Evolutionary conservation across 2,888 invertebrate species (phyloP).

Genomic region (Mesorhabditis spiculigera): DNA sequence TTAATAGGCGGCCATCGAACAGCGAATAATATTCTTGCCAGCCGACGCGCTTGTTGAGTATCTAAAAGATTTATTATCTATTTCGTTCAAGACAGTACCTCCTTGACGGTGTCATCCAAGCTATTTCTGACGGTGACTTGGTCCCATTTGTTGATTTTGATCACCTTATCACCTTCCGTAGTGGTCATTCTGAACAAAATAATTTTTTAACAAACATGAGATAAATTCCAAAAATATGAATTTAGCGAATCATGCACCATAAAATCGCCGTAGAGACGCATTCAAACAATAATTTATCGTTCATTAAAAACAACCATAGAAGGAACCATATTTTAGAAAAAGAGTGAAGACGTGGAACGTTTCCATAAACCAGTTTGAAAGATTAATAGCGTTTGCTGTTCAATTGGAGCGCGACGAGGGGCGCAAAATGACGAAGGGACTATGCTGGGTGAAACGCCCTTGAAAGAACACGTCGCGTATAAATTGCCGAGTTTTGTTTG

Average conservation of each 20-base stretch:
- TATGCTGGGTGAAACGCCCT: no score
- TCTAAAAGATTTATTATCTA: slow-evolving; percentile 63
- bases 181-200: slow-evolving; percentile 12
- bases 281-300: background rate
- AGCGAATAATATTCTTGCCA: slow-evolving; percentile 83
- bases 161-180: slow-evolving; percentile 47
- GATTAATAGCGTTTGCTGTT: no score
- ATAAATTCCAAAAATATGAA: no score
- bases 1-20: slow-evolving; percentile 82
- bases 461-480: no score
- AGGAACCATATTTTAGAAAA: no score
- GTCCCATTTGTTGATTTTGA: slow-evolving; percentile 84
- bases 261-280: background rate
- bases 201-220: background rate
- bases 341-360: no score
- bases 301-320: no score
- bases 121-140: slow-evolving; percentile 95
- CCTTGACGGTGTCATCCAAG: slow-evolving; percentile 92
- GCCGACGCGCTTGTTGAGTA: slow-evolving; percentile 79
- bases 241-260: background rate
- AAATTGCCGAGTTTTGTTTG: no score
- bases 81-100: slow-evolving; percentile 65
- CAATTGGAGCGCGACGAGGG: no score
- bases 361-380: no score
- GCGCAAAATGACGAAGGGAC: no score